These are phyloP conservation scores for Alectura lathami DNA, from an alignment of 2,113 vertebrate genomes.

Conservation along the genomic window DNA sequence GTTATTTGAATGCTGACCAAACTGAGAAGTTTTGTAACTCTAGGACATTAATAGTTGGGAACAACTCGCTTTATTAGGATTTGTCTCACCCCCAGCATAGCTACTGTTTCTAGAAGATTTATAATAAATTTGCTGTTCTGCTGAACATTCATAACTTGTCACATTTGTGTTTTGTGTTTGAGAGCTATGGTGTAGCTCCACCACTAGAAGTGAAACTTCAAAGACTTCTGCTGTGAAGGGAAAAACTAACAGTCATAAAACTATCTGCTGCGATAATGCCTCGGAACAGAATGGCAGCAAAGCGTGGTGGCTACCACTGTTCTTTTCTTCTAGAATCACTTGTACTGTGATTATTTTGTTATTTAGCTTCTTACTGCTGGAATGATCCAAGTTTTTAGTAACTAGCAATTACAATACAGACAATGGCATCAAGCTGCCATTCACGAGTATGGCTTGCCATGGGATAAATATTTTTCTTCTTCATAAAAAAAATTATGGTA, in stretches of 20 bases:
- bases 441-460: not conserved
- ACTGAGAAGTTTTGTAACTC: constrained; percentile 23
- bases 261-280: not conserved
- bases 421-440: not conserved
- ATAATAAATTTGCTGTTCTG: not conserved
- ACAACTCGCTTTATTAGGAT: not conserved
- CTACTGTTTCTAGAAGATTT: not conserved
- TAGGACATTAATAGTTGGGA: not conserved
- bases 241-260: not conserved
- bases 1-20: constrained; percentile 19
- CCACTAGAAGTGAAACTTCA: not conserved
- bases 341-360: not conserved
- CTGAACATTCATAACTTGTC: not conserved
- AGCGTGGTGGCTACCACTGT: not conserved
- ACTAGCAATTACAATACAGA: not conserved
- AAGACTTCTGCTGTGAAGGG: not conserved
- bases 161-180: not conserved
- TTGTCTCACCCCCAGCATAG: not conserved
- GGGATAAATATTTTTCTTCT: constrained; percentile 24
- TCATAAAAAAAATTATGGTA: not conserved
- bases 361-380: not conserved
- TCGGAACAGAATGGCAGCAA: not conserved
- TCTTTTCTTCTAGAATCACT: not conserved
- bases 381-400: not conserved
- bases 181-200: not conserved